Evolutionary conservation across 2,113 vertebrate genomes (phyloP).

Genomic region (Burhinus oedicnemus): DNA sequence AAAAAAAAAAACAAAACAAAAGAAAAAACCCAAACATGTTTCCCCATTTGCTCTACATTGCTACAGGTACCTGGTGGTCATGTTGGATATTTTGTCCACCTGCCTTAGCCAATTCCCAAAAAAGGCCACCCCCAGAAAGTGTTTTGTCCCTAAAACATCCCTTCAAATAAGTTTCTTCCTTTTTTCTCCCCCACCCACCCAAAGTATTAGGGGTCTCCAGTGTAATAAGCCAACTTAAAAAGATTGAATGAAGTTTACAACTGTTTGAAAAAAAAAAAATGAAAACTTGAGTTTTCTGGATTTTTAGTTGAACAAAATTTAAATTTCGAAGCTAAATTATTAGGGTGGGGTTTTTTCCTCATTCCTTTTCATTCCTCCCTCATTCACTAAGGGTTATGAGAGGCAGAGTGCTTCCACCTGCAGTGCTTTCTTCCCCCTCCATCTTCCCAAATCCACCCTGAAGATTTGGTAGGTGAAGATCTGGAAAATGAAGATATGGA

Average conservation of each 20-base stretch:
- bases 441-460: background rate
- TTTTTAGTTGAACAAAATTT: background rate
- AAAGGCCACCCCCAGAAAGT: background rate
- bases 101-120: background rate
- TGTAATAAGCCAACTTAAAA: background rate
- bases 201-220: background rate
- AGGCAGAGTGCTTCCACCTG: background rate
- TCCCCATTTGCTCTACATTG: background rate
- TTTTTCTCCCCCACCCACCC: background rate
- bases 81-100: background rate
- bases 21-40: accelerated
- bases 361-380: background rate
- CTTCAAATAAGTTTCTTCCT: background rate
- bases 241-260: background rate
- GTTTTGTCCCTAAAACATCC: background rate
- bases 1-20: background rate
- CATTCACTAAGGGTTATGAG: background rate
- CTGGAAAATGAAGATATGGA: background rate
- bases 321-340: background rate
- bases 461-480: background rate
- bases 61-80: background rate
- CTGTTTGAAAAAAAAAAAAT: background rate
- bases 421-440: background rate
- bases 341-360: accelerated
- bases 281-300: background rate